Base-by-base conservation (phyloP, 2,113 vertebrate species). In the Dendrocopos noguchii region DNA sequence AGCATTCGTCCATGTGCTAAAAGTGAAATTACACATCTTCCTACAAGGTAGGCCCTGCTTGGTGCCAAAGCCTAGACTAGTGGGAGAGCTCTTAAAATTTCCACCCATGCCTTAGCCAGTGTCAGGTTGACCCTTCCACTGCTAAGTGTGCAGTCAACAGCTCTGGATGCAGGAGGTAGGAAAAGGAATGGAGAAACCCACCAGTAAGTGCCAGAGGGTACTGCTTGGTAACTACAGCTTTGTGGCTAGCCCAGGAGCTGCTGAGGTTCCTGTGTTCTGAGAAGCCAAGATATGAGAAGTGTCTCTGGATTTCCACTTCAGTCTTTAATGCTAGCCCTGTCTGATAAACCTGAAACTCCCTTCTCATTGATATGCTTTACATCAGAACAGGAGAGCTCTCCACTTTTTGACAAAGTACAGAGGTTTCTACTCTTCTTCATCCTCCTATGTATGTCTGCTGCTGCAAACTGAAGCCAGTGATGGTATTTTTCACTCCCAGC, bases 111-210 rank as follows among this genome's bases (percentile, higher is more conserved):
- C 27, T 42, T 9, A 7, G 56, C 12, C 14, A 13, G 1, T 0
- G 1, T 1, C 29, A 27, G 24, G 67, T n/a, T 46, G 65, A 50
- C 7, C 16, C 31, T 65, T 27, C 10, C 0, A 0, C 10, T 3
- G 0, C 10, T 29, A 36, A 9, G 20, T 2, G 1, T 0, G 0
- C 0, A 0, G 33, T 7, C 0, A 0, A 31, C 67, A 74, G 79
- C 50, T 55, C 33, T 0, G 29, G 13, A 18, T 56, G 57, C 60
- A 9, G 1, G 29, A 44, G 31, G 19, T 67, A 68, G n/a, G 11
- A 27, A 56, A 78, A 29, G 0, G 0, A n/a, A 57, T 0, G 2
- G 33, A 60, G 44, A 55, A 80, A 53, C 31, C 25, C 6, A 0
- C 5, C 5, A 0, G 2, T 0, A 8, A 67, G 42, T 0, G 1